Base-by-base conservation (phyloP, 2,797 vertebrate genomes). In the Uromys caudimaculatus region DNA sequence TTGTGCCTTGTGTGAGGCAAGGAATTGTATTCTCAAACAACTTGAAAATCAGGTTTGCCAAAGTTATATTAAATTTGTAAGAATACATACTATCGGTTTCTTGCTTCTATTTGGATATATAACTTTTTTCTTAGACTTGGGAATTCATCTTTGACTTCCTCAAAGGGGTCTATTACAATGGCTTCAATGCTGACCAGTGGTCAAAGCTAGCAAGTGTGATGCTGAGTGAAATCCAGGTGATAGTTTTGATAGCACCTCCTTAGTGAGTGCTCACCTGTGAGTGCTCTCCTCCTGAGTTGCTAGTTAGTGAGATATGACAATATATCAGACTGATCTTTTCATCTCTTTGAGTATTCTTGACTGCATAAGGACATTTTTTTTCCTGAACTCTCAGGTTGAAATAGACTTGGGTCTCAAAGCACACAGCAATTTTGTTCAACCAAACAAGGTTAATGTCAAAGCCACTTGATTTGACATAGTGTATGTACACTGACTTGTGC, bases 21-120 rank as follows among this genome's bases (percentile, higher is more conserved):
- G n/a, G 3, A 85, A 56, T 76, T 90, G 52, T 81, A 35, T 84
- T 91, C 13, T 58, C 54, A 82, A 73, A 67, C 50, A 82, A 71
- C 38, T 41, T 78, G 64, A 82, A 95, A 93, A 73, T 13, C 27
- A 67, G 23, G 10, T 21, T 87, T 84, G 6, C 58, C 50, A 29
- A 75, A 81, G 47, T 93, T 58, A 62, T 81, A 87, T 67, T 95
- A 82, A 89, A 78, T 94, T 83, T 71, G 75, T 91, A 81, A 88
- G 90, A 73, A 38, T 16, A 58, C 8, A 62, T 29, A 14, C 8
- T 50, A 29, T 44, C 16, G 35, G n/a, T 76, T 85, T 92, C 21
- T 92, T 60, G 5, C 38, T 92, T 58, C 6, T 76, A 62, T 84
- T 91, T 62, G 71, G 84, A 58, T 87, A 23, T 29, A 52, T 56